Conservation (phyloP, 2,888 invertebrate genomes). For the Danaus chrysippus region DNA sequence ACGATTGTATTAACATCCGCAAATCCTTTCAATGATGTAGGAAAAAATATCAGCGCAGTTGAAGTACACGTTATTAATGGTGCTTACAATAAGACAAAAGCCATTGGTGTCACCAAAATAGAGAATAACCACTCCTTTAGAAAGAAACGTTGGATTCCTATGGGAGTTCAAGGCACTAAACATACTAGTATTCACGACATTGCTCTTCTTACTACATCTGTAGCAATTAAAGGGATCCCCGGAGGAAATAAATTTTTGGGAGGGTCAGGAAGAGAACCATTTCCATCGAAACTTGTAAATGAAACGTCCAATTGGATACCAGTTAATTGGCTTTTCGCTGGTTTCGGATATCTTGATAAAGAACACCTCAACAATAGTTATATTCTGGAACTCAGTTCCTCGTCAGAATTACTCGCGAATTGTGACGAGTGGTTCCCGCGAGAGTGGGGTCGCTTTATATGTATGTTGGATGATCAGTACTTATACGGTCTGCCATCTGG, state of each 20-base stretch:
- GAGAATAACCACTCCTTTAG: constrained; percentile 17
- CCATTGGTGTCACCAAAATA: constrained; percentile 9
- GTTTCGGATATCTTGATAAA: constrained; percentile 23
- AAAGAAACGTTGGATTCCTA: constrained; percentile 21
- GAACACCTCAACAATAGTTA: constrained; percentile 19
- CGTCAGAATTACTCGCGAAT: constrained; percentile 15
- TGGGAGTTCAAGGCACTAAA: constrained; percentile 18
- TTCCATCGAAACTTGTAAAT: not conserved
- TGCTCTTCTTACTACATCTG: constrained; percentile 15
- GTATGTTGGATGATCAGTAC: constrained; percentile 24
- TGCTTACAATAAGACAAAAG: constrained; percentile 6
- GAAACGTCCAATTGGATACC: not conserved
- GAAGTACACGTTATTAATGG: constrained; percentile 16
- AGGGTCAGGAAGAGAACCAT: not conserved
- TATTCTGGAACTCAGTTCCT: constrained; percentile 18
- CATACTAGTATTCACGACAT: constrained; percentile 28
- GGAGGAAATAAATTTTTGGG: too few species aligned
- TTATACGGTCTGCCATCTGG: constrained; percentile 22
- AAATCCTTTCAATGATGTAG: constrained; percentile 20
- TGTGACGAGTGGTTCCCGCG: constrained; percentile 31
- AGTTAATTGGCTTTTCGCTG: constrained; percentile 23
- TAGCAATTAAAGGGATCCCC: too few species aligned
- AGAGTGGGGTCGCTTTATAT: constrained; percentile 31
- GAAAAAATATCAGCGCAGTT: constrained; percentile 10
- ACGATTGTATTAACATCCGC: constrained; percentile 25